These are phyloP conservation scores for Dicycla oo DNA, from an alignment of 2,888 invertebrate genomes.

Conservation along the genomic window DNA sequence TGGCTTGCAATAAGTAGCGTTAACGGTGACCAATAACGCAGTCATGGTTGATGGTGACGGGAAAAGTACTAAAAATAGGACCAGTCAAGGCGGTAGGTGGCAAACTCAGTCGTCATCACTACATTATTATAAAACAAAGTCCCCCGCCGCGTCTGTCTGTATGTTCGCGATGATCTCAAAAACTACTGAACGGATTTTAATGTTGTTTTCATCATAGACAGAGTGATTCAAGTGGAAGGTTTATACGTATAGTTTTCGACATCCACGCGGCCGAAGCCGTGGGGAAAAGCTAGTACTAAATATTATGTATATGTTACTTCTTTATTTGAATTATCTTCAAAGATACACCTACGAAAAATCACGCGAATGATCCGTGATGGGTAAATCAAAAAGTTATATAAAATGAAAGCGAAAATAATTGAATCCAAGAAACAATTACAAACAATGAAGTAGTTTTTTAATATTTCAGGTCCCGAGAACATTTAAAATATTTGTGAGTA, in stretches of 20 bases:
- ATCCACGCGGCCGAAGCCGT: too few species aligned
- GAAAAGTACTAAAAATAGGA: constrained; percentile 2
- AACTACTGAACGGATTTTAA: too few species aligned
- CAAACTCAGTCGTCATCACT: neutral
- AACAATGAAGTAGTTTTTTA: constrained; percentile 17
- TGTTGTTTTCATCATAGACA: too few species aligned
- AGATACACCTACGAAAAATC: neutral
- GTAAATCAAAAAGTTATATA: neutral
- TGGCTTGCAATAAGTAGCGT: constrained; percentile 4
- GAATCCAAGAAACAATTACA: constrained; percentile 1
- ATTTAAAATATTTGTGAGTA: neutral
- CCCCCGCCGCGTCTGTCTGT: too few species aligned
- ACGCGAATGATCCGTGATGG: too few species aligned
- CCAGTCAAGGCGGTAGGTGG: neutral
- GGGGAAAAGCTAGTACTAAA: neutral
- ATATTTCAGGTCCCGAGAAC: constrained; percentile 11
- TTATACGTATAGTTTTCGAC: too few species aligned
- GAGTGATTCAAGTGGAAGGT: too few species aligned
- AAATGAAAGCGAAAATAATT: neutral
- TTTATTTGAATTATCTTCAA: constrained; percentile 4
- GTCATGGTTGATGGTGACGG: neutral
- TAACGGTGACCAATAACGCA: neutral
- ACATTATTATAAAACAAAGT: too few species aligned
- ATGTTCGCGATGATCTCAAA: too few species aligned
- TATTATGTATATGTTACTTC: constrained; percentile 2